These are phyloP conservation scores for Blastobasis lacticolella DNA, from an alignment of 2,888 invertebrate genomes.

Conservation along the genomic window DNA sequence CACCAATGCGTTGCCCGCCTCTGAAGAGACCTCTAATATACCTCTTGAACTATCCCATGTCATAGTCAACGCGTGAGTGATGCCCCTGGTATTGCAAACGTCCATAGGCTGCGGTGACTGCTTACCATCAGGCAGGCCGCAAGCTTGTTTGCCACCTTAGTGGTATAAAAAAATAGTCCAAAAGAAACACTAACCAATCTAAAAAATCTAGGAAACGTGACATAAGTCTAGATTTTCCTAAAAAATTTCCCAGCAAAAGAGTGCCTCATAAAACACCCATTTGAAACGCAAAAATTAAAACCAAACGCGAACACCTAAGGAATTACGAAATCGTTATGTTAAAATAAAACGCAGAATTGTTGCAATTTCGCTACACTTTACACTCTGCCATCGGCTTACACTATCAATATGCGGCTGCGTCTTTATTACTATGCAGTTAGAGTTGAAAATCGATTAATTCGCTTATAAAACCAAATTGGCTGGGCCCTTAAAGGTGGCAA, in stretches of 20 bases:
- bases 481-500: slow-evolving; percentile 5
- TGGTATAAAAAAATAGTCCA: too few species aligned
- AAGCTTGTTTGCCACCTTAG: too few species aligned
- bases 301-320: slow-evolving; percentile 27
- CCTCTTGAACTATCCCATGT: too few species aligned
- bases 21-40: too few species aligned
- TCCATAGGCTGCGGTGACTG: too few species aligned
- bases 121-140: too few species aligned
- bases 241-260: not conserved
- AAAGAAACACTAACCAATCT: too few species aligned
- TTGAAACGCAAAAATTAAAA: slow-evolving; percentile 14
- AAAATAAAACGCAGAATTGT: slow-evolving; percentile 30
- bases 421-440: not conserved
- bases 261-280: not conserved
- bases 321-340: slow-evolving; percentile 40
- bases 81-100: too few species aligned
- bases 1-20: too few species aligned
- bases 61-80: too few species aligned
- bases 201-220: not conserved
- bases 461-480: slow-evolving; percentile 1
- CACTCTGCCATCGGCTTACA: slow-evolving; percentile 21
- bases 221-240: not conserved
- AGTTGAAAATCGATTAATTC: slow-evolving; percentile 1
- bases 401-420: not conserved
- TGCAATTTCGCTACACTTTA: slow-evolving; percentile 20